A percentile compares a stretch with the other conserved stretches of the same genome.
Evolutionary conservation across 1,140 invertebrate genomes (phyloP).

Genomic region (Lucilia cuprina): DNA sequence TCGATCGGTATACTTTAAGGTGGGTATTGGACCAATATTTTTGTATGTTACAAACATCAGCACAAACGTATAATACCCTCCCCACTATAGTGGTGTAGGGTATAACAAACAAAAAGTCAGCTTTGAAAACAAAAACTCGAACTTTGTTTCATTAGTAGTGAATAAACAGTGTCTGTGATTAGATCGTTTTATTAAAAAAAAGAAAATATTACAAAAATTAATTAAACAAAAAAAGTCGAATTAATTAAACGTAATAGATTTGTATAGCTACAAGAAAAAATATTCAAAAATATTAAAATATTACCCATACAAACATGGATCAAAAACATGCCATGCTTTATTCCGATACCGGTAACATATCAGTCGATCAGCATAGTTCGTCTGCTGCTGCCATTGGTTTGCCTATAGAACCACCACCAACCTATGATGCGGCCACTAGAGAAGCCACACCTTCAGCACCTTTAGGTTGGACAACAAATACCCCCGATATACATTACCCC

Average conservation of each 20-base stretch:
- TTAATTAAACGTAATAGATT: too few species aligned
- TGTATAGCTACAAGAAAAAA: neutral
- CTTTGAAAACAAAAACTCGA: conserved; percentile 24
- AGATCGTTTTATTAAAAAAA: neutral
- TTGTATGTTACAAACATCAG: too few species aligned
- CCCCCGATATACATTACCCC: neutral
- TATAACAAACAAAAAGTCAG: too few species aligned
- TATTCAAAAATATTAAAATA: too few species aligned
- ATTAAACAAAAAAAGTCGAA: too few species aligned
- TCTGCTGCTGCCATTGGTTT: conserved; percentile 38
- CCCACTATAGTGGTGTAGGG: too few species aligned
- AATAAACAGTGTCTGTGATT: neutral
- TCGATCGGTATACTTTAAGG: too few species aligned
- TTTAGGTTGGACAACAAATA: neutral
- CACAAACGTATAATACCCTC: too few species aligned
- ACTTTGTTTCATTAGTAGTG: conserved; percentile 17
- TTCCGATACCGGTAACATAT: conserved; percentile 43
- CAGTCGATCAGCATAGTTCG: conserved; percentile 35
- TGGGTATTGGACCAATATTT: too few species aligned
- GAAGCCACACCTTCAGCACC: conserved; percentile 41
- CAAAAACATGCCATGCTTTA: conserved; percentile 59
- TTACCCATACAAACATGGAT: conserved; percentile 51
- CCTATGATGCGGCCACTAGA: conserved; percentile 54
- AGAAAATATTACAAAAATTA: neutral
- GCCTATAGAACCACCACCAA: conserved; percentile 51